These are phyloP conservation scores for Catocala fraxini DNA, from an alignment of 2,888 invertebrate genomes.

Conservation along the genomic window DNA sequence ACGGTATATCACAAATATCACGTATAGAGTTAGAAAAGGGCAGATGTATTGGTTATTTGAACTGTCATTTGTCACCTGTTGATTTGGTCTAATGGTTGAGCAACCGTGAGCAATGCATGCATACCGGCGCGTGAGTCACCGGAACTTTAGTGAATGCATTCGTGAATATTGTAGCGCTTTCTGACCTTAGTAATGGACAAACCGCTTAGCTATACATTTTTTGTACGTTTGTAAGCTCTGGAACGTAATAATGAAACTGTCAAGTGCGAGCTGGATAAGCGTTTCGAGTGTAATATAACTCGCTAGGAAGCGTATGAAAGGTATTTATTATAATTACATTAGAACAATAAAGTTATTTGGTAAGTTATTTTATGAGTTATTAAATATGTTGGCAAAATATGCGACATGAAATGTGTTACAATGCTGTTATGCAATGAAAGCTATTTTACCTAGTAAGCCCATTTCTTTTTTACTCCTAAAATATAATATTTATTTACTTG, in stretches of 20 bases:
- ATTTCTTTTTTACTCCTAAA: too few relatives aligned
- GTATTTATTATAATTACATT: too few relatives aligned
- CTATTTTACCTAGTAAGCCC: too few relatives aligned
- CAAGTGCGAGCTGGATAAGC: too few relatives aligned
- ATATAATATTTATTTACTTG: too few relatives aligned
- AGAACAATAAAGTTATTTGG: too few relatives aligned
- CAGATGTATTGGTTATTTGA: conserved; percentile 30
- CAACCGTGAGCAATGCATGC: conserved; percentile 49
- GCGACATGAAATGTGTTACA: too few relatives aligned
- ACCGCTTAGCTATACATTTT: conserved; percentile 38
- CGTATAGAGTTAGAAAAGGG: conserved; percentile 15
- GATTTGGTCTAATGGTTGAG: conserved; percentile 43
- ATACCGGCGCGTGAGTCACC: conserved; percentile 66
- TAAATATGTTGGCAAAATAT: too few relatives aligned
- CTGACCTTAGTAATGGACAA: conserved; percentile 39
- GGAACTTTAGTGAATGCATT: conserved; percentile 60
- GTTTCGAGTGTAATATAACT: too few relatives aligned
- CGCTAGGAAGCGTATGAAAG: too few relatives aligned
- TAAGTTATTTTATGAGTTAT: too few relatives aligned
- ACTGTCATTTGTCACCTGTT: conserved; percentile 50
- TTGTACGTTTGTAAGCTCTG: conserved; percentile 19
- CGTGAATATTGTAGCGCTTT: conserved; percentile 46
- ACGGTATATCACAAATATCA: not conserved
- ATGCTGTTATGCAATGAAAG: too few relatives aligned
- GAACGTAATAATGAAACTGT: not conserved